Base-by-base conservation (phyloP, 2,797 vertebrate genomes). In the Sebastolobus alascanus region DNA sequence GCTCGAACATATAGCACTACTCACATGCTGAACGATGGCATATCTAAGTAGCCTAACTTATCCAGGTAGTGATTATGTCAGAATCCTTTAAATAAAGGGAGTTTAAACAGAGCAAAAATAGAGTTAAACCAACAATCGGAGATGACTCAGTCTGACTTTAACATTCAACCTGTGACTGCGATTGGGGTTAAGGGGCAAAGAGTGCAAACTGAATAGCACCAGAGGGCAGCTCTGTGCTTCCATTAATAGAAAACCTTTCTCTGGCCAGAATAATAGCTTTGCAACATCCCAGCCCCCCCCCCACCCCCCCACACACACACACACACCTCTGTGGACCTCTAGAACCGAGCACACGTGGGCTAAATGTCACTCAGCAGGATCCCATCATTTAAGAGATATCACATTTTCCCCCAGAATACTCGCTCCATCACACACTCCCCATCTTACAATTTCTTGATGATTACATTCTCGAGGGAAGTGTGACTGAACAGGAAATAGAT, bases 281-380 rank as follows among this genome's bases (percentile, higher is more conserved):
- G 77, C 38, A 43, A 85, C 88, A 79, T 84, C 84, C 78, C 70
- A 56, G 38, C 43, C 64, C 75, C 76, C 68, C 66, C 35, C 6
- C 76, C n/a, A n/a, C n/a, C n/a, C n/a, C n/a, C n/a, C n/a, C n/a
- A n/a, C n/a, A 25, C 25, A 25, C 25, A 25, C 25, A 25, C 25
- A 25, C 25, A 25, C 25, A 25, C 43, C 71, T 70, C 75, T 6
- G 50, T 71, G 73, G 82, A 79, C 82, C 43, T 87, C 29, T 54
- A 78, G 54, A 84, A 72, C 73, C 8, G 16, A 68, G 59, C 60
- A 64, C 82, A 85, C 68, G 72, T 79, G 68, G 76, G 77, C 88
- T 88, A 93, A 93, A 94, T 93, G 92, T 93, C 91, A 90, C 90
- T 88, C 89, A 68, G 89, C 90, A 37, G 85, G 91, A 74, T 86